These are phyloP conservation scores for Paguma larvata DNA, from an alignment of 2,797 vertebrate species.

Conservation along the genomic window DNA sequence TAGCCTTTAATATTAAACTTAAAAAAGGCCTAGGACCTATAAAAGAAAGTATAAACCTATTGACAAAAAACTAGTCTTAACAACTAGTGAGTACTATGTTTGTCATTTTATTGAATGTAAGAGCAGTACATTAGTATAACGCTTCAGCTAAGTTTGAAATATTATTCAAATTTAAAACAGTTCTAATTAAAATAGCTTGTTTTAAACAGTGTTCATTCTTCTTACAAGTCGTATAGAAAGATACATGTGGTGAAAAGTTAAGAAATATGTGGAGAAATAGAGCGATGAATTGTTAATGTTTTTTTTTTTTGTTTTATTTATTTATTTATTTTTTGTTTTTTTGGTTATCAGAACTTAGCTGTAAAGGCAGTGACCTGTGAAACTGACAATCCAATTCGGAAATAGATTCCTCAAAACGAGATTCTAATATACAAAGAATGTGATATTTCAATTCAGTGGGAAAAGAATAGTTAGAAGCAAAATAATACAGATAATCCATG, in stretches of 20 bases:
- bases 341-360: not conserved
- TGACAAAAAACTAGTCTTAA: not conserved
- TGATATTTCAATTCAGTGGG: not conserved
- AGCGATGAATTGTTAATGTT: not conserved
- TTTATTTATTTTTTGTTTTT: not conserved
- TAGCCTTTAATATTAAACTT: not conserved
- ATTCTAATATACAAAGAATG: not conserved
- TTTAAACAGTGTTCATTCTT: not conserved
- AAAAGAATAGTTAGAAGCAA: slow-evolving; percentile 37
- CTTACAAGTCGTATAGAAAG: not conserved
- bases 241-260: not conserved
- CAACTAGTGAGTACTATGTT: not conserved
- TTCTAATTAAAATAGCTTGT: not conserved
- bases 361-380: not conserved
- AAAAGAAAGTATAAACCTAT: not conserved
- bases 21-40: not conserved
- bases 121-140: not conserved
- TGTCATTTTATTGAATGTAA: not conserved
- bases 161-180: not conserved
- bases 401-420: slow-evolving; percentile 15
- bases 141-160: not conserved
- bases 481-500: not conserved
- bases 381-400: not conserved
- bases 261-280: not conserved
- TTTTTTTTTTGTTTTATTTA: not conserved